Evolutionary conservation across 2,797 vertebrate genomes (phyloP).

Genomic region (Pelochelys cantorii): DNA sequence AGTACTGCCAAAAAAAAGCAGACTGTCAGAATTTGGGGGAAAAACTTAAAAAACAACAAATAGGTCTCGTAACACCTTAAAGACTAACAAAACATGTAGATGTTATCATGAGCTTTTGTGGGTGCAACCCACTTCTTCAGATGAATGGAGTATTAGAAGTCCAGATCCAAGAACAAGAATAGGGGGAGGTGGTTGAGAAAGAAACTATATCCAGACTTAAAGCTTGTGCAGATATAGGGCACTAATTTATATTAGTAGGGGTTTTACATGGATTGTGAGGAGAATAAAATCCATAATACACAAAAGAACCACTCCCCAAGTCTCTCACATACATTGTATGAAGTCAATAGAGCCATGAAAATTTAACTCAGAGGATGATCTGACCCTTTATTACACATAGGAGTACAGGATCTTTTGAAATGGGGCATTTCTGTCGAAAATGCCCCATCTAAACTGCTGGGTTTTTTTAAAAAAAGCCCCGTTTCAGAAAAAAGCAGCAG

Average conservation of each 20-base stretch:
- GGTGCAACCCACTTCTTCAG: no score
- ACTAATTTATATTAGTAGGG: background rate
- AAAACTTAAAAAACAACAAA: background rate
- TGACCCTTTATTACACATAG: background rate
- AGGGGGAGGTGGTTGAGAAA: background rate
- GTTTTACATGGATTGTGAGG: background rate
- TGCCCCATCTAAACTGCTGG: no score
- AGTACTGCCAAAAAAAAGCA: background rate
- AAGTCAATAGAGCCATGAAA: background rate
- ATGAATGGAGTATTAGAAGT: no score
- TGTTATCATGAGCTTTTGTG: no score
- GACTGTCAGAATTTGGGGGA: background rate
- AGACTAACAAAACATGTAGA: no score
- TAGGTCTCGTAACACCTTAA: no score
- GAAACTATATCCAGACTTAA: background rate
- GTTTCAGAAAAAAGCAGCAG: no score
- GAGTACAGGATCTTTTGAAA: no score
- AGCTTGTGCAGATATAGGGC: accelerated
- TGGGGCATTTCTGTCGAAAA: no score
- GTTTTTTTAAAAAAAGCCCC: no score
- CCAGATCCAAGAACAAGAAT: no score
- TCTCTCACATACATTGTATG: background rate
- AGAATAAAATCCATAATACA: background rate
- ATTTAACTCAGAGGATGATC: background rate
- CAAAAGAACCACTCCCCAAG: background rate